These are phyloP conservation scores for Mystacides longicornis DNA, from an alignment of 2,888 invertebrate species.

Conservation along the genomic window DNA sequence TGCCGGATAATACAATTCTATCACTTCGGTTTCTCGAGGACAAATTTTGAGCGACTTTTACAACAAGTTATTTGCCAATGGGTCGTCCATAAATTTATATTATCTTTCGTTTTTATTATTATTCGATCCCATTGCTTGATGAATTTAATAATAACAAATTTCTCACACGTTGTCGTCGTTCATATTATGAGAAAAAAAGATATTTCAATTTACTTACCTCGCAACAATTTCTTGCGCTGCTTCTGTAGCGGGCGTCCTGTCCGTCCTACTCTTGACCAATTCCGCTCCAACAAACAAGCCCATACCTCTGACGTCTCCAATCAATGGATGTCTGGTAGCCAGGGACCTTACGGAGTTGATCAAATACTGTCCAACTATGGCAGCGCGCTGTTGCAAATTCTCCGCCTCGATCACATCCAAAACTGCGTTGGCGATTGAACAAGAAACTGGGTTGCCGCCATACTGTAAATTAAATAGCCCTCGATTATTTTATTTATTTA, in stretches of 20 bases:
- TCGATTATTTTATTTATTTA: no score
- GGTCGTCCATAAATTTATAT: no score
- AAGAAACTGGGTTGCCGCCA: constrained; percentile 98
- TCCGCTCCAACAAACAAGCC: constrained; percentile 96
- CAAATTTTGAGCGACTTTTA: no score
- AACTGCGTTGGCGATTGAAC: constrained; percentile 92
- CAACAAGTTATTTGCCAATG: no score
- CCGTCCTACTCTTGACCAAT: constrained; percentile 69
- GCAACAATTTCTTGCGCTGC: constrained; percentile 71
- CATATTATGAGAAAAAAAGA: background rate
- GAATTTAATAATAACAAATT: no score
- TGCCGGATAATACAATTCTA: no score
- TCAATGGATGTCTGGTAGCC: constrained; percentile 64
- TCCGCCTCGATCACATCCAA: constrained; percentile 89
- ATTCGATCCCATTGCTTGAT: no score
- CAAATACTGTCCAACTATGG: constrained; percentile 74
- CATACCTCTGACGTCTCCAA: constrained; percentile 84
- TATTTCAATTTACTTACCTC: constrained; percentile 38
- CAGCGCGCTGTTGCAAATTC: constrained; percentile 74
- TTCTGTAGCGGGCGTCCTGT: constrained; percentile 73
- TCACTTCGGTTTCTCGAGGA: no score
- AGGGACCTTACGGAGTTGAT: constrained; percentile 59
- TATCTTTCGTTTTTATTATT: no score
- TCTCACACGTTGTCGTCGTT: no score
- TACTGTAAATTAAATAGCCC: constrained; percentile 74